Percentiles rank a stretch among this genome's conserved stretches.
Evolutionary conservation across 2,113 vertebrate genomes (phyloP).

Genomic region (Gorsachius goisagi): DNA sequence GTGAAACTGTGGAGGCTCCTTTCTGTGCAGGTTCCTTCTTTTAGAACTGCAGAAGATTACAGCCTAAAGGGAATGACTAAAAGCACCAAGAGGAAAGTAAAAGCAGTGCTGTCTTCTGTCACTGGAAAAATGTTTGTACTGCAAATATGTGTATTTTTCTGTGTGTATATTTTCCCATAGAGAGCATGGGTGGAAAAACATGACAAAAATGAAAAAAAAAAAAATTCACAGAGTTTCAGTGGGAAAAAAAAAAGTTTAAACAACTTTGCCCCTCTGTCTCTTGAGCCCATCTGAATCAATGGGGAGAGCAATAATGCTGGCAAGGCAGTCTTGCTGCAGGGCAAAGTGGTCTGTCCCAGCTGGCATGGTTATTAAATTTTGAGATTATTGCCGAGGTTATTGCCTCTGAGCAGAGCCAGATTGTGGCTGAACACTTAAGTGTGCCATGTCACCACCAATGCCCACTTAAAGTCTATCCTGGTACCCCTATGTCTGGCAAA

Average conservation of each 20-base stretch:
- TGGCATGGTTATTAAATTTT: background rate
- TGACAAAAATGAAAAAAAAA: background rate
- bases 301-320: background rate
- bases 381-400: background rate
- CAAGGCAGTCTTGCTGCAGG: background rate
- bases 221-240: background rate
- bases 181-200: background rate
- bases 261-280: background rate
- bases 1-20: background rate
- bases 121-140: background rate
- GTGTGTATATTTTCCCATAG: background rate
- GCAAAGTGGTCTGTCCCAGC: background rate
- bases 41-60: background rate
- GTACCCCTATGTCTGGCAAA: background rate
- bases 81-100: conserved; percentile 5
- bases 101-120: background rate
- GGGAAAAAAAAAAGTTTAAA: background rate
- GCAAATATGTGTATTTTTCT: background rate
- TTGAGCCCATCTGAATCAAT: background rate
- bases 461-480: background rate
- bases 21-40: conserved; percentile 8
- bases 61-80: conserved; percentile 24
- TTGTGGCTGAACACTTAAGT: background rate
- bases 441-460: no score
- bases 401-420: background rate